Percentiles rank a stretch among this genome's conserved stretches.
Evolutionary conservation across 2,888 invertebrate genomes (phyloP).

Genomic region (Torymus texanus): DNA sequence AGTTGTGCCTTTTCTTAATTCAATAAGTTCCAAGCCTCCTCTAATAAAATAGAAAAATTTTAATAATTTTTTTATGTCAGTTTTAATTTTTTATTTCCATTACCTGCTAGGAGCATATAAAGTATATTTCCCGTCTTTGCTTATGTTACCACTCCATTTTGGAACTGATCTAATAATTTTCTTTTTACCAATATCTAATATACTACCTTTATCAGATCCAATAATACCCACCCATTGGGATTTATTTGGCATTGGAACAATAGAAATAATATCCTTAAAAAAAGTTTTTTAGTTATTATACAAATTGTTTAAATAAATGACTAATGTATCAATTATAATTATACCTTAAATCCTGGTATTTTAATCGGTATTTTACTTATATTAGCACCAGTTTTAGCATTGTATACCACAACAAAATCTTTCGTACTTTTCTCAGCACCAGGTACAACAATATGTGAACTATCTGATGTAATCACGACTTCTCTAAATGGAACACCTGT

Average conservation of each 20-base stretch:
- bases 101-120: slow-evolving; percentile 91
- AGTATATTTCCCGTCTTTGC: slow-evolving; percentile 91
- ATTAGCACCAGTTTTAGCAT: slow-evolving; percentile 85
- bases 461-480: slow-evolving; percentile 89
- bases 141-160: slow-evolving; percentile 94
- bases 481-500: slow-evolving; percentile 84
- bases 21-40: slow-evolving; percentile 94
- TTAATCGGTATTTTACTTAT: slow-evolving; percentile 77
- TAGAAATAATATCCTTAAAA: slow-evolving; percentile 82
- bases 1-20: slow-evolving; percentile 91
- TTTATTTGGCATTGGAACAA: slow-evolving; percentile 90
- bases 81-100: background rate
- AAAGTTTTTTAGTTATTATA: slow-evolving; percentile 10
- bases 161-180: slow-evolving; percentile 90
- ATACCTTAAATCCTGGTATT: slow-evolving; percentile 78
- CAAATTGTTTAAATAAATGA: background rate
- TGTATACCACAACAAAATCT: slow-evolving; percentile 90
- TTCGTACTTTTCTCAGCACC: slow-evolving; percentile 88
- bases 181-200: slow-evolving; percentile 92
- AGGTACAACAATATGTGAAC: slow-evolving; percentile 84
- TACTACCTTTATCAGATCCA: slow-evolving; percentile 91
- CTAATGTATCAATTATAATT: background rate
- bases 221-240: slow-evolving; percentile 90
- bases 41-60: slow-evolving; percentile 72
- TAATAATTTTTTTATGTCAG: too few relatives aligned